A percentile compares a stretch with the other conserved stretches of the same genome.
Evolutionary conservation across 1,140 invertebrate species (phyloP).

Genomic region (Stegodyphus dumicola): DNA sequence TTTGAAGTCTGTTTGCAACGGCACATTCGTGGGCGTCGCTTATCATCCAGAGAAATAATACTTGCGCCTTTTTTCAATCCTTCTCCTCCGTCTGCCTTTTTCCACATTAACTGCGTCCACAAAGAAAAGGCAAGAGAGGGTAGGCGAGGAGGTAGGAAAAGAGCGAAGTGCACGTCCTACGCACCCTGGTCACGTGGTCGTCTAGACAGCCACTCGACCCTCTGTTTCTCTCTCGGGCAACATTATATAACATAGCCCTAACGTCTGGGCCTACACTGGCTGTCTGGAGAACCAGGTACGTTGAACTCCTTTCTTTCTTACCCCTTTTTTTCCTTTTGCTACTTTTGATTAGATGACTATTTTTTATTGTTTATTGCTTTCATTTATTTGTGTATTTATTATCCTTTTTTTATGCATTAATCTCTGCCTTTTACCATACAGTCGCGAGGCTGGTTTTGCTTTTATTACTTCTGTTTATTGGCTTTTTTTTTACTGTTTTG

Average conservation of each 20-base stretch:
- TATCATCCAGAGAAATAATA: background rate
- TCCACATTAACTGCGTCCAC: background rate
- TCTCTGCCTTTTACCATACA: too few species aligned
- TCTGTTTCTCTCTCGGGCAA: background rate
- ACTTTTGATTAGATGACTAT: background rate
- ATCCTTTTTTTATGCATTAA: too few species aligned
- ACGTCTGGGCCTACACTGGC: conserved; percentile 81
- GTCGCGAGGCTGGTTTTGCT: too few species aligned
- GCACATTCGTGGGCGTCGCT: background rate
- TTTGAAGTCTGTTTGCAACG: background rate
- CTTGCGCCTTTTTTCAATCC: background rate
- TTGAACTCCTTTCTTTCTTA: conserved; percentile 68
- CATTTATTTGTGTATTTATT: too few species aligned
- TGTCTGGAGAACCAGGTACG: conserved; percentile 95
- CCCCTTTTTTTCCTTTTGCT: background rate
- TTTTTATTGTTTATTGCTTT: background rate
- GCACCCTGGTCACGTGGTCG: conserved; percentile 48
- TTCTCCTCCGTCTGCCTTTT: background rate
- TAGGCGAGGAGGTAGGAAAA: background rate
- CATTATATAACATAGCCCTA: conserved; percentile 32
- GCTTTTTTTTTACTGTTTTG: too few species aligned
- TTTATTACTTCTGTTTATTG: too few species aligned
- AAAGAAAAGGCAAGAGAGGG: background rate
- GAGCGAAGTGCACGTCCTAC: conserved; percentile 14
- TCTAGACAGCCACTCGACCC: conserved; percentile 50